Evolutionary conservation across 2,797 vertebrate genomes (phyloP).

Genomic region (Enteromius argenteus): DNA sequence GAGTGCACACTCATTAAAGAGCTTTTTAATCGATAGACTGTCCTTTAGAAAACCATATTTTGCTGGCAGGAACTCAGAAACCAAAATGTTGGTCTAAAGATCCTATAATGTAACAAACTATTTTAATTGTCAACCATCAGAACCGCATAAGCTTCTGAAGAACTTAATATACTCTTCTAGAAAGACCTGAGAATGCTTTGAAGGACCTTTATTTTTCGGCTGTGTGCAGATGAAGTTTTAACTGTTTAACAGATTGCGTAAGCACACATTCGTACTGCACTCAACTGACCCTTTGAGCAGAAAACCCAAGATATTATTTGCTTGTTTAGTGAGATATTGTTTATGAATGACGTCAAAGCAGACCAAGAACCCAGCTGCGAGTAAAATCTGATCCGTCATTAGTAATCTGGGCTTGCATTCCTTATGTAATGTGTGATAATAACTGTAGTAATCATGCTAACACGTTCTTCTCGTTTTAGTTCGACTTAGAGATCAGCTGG

Average conservation of each 20-base stretch:
- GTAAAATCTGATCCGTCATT: slow-evolving; percentile 5
- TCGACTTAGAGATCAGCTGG: slow-evolving; percentile 7
- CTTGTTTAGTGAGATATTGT: slow-evolving; percentile 18
- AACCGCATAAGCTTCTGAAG: neutral
- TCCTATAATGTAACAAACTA: neutral
- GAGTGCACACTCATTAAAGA: neutral
- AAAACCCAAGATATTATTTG: slow-evolving; percentile 7
- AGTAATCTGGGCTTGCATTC: slow-evolving; percentile 13
- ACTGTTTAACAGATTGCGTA: neutral
- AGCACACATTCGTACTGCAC: neutral
- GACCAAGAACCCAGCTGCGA: slow-evolving; percentile 1
- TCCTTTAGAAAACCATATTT: neutral
- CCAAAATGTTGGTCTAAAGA: neutral
- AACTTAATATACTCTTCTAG: neutral
- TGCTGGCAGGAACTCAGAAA: neutral
- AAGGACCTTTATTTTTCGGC: neutral
- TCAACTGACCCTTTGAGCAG: neutral
- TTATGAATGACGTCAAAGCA: slow-evolving; percentile 23
- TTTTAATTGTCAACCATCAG: neutral
- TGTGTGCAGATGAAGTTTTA: neutral
- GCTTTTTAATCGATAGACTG: neutral
- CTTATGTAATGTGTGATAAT: slow-evolving; percentile 1
- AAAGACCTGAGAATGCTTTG: neutral
- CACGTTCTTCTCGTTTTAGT: neutral
- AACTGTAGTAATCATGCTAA: neutral